Base-by-base conservation (phyloP, 1,140 invertebrate genomes). In the Drosophila auraria region DNA sequence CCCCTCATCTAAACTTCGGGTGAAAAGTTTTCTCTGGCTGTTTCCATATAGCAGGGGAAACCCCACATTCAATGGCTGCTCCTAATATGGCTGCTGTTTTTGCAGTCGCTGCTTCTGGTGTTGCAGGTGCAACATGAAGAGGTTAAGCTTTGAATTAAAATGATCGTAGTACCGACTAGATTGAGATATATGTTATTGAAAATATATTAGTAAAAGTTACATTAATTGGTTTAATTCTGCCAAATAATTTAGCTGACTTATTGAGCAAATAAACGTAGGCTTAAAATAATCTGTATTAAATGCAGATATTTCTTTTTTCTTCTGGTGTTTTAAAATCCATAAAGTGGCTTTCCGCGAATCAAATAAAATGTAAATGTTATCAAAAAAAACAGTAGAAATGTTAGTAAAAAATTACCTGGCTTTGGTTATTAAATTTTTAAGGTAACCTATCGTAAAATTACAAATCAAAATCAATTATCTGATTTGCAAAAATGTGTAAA, bases 51-150 rank as follows among this genome's bases (percentile, higher is more conserved):
- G 38, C 38, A 25, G 15, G 20, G 12, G 4, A 51, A 59, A 20
- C 63, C 49, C n/a, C 49, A 70, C 45, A 56, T 25, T 23, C 42
- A 57, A 57, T 47, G 20, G 17, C 15, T 33, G 36, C 5, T 30
- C 30, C 27, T 71, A 51, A 38, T 71, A 20, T 44, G 20, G 27
- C 47, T n/a, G 27, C 63, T 78, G 58, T 23, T 73, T 54, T 50
- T 59, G 27, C 45, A 20, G 5, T 23, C 60, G 20, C 36, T 45
- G 23, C 12, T 30, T 27, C 14, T 38, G 30, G 12, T 40, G 33
- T 68, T 68, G 44, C 47, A 73, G 68, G 30, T 61, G 54, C 38
- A 51, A 51, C 7, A 30, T n/a, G 3, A 0, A 25, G 20, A 20
- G 51, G 6, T 9, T 4, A 36, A 36, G 11, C 9, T 11, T 11